These are phyloP conservation scores for Spheniscus mendiculus DNA, from an alignment of 2,113 vertebrate species.

Conservation along the genomic window DNA sequence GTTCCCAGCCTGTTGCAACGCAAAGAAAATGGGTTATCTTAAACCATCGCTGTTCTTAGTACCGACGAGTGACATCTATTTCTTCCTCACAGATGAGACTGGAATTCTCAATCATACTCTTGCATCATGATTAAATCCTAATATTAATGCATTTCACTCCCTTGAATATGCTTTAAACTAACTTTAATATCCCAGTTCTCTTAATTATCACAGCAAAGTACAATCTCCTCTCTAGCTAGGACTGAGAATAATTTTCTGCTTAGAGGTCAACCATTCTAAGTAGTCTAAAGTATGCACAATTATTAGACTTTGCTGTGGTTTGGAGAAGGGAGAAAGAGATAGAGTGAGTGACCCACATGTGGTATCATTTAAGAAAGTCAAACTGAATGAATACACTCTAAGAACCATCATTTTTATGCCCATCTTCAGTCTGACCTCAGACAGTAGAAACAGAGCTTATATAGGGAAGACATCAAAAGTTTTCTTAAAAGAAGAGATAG, in stretches of 20 bases:
- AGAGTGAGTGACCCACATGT: not conserved
- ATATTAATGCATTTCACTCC: not conserved
- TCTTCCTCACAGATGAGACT: not conserved
- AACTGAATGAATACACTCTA: not conserved
- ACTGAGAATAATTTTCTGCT: not conserved
- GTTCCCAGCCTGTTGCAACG: not conserved
- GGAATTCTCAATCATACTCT: not conserved
- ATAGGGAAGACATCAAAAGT: not conserved
- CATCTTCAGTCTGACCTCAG: not conserved
- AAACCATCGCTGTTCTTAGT: not conserved
- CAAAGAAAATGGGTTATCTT: not conserved
- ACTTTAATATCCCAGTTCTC: not conserved
- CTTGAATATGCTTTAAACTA: not conserved
- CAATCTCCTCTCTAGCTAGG: not conserved
- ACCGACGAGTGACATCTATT: not conserved
- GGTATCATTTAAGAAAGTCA: not conserved
- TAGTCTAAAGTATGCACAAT: not conserved
- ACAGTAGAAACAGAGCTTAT: not conserved
- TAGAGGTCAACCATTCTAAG: constrained; percentile 16
- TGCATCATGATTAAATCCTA: not conserved
- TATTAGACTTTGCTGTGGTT: not conserved
- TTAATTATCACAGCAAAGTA: constrained; percentile 4
- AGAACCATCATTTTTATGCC: not conserved
- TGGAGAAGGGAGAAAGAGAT: not conserved
- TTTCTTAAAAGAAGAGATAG: not conserved